Evolutionary conservation across 2,797 vertebrate genomes (phyloP), one percentile per base, ranked within the genome.

Genomic region (Cygnus olor): DNA sequence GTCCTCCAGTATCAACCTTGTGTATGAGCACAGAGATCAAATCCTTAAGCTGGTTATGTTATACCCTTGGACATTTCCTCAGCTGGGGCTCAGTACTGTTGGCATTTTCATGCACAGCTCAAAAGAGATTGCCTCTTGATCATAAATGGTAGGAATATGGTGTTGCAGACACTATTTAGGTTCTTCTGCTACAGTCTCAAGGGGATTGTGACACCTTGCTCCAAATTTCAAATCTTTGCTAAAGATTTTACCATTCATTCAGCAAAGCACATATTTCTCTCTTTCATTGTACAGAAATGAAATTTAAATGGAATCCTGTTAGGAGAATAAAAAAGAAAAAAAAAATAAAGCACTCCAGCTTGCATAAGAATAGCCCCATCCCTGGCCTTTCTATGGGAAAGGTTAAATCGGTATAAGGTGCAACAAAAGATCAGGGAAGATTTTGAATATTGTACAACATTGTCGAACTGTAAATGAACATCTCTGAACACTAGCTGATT

Each of bases 121-220:
- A 60, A 51, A 34, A 95, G 20, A 0, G 3, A 25, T 27, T 85
- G n/a, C 14, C 40, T 69, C 63, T 90, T 78, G 24, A 72, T 49
- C 20, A 20, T 5, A 71, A 69, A n/a, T 4, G 8, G 5, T 19
- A 14, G 14, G 14, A 19, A 7, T 47, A 28, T 13, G 56, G 34
- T 28, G 56, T 82, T 2, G 0, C 24, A 53, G 42, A 42, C 18
- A 36, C 4, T 63, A 21, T 65, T 69, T 58, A 66, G 21, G 13
- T 20, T 27, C 12, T 69, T 28, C 44, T 44, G 10, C 17, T 42
- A 13, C 2, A 14, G 20, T 11, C 5, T 54, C 20, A 65, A 47
- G 21, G 10, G 5, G 9, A 56, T 20, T n/a, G 18, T 0, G 0
- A 47, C 18, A 12, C 5, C 0, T 0, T 1, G 10, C 9, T 32